These are phyloP conservation scores for Antheraea yamamai DNA, from an alignment of 2,888 invertebrate genomes.

Conservation along the genomic window DNA sequence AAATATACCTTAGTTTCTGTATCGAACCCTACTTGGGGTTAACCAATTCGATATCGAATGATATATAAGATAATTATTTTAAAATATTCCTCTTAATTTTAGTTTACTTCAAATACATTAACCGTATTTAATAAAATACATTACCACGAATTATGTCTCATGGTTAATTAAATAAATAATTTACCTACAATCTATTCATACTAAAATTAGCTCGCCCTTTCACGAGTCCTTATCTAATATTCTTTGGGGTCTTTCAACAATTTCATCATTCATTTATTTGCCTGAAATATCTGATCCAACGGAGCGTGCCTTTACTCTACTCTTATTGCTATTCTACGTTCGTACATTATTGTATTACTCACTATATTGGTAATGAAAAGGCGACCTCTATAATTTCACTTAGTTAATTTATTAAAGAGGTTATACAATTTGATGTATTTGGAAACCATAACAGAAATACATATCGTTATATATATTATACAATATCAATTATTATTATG, in stretches of 20 bases:
- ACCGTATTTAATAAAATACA: too few relatives aligned
- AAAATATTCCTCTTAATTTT: too few relatives aligned
- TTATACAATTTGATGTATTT: not conserved
- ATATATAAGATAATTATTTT: too few relatives aligned
- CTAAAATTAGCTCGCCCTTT: conserved; percentile 29
- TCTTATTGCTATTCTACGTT: conserved; percentile 36
- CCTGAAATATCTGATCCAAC: conserved; percentile 29
- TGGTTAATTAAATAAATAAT: not conserved
- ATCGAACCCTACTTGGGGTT: not conserved
- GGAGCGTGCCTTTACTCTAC: conserved; percentile 30
- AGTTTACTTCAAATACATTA: too few relatives aligned
- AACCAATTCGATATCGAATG: not conserved
- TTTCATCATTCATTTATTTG: conserved; percentile 43
- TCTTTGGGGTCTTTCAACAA: conserved; percentile 40
- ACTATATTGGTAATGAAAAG: conserved; percentile 32
- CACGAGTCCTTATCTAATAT: conserved; percentile 32
- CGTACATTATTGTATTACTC: conserved; percentile 34
- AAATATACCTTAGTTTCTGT: not conserved
- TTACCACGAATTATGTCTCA: not conserved
- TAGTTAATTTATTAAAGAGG: conserved; percentile 17
- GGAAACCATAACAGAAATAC: not conserved
- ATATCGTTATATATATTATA: not conserved
- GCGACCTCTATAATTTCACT: conserved; percentile 20
- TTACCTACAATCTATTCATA: not conserved
- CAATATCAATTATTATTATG: not conserved